Base-by-base conservation (phyloP, 2,113 vertebrate genomes). In the Solea senegalensis region DNA sequence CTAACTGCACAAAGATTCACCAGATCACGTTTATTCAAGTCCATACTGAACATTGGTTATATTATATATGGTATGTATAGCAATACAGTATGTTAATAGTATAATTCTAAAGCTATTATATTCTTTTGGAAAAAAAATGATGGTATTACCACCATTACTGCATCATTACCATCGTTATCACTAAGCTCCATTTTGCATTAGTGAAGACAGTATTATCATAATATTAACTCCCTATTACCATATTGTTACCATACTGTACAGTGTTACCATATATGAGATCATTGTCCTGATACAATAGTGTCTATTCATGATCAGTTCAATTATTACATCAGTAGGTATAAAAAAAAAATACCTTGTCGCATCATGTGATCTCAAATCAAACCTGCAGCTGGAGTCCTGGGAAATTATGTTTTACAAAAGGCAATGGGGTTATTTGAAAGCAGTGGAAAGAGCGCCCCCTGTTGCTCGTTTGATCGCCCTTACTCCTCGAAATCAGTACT, bases 381-480 rank as follows among this genome's bases (percentile, higher is more conserved):
- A 74, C 72, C 41, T 65, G 59, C 57, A 58, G 59, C 60, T 57
- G 13, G 2, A 45, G 69, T 62, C 34, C 71, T 39, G 5, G 1
- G 21, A 21, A 21, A 4, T 61, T 27, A 16, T 48, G 14, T 14
- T 45, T 10, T n/a, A 15, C 2, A 12, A 15, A 9, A 58, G 16
- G 52, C 9, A 44, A 6, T 1, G 10, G 15, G 15, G 34, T 56
- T 55, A 8, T 15, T 55, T 11, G 0, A 80, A 78, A 68, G 21
- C 52, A 82, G 59, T 50, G 59, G 65, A 82, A 74, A 78, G 62
- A 82, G 86, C 84, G 80, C 68, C 87, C 71, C 78, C 89, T 84
- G 74, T 60, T 73, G 87, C 12, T 69, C 7, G 39, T 45, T 71
- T 62, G 8, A 16, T 16, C 9, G 10, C 13, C 13, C 48, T 7